phyloP scores from a whole-genome alignment of 2,113 vertebrate genomes.

The Tragelaphus imberbis region DNA sequence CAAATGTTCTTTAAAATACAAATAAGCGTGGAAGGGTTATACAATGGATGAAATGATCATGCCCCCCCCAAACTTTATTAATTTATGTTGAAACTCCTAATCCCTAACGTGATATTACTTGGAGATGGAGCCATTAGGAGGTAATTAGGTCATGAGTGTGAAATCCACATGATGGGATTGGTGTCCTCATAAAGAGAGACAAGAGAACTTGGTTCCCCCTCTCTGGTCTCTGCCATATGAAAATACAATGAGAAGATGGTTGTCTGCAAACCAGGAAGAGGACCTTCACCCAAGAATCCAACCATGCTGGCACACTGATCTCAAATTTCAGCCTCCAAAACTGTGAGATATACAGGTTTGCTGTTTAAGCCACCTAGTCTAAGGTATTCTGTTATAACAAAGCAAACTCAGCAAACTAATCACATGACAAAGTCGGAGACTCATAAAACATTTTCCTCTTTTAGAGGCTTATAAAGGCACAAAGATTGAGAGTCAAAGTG shows the following conservation, averaged over 20 bases:
- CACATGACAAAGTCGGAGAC: neutral
- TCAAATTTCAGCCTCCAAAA: neutral
- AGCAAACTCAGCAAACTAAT: neutral
- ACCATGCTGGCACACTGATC: neutral
- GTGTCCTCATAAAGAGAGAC: neutral
- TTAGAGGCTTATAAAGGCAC: neutral
- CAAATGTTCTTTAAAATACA: neutral
- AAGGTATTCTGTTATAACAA: neutral
- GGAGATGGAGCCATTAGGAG: neutral
- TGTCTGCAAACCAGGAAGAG: neutral
- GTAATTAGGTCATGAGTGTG: neutral
- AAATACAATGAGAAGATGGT: neutral
- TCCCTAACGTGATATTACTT: neutral
- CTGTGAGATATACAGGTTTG: neutral
- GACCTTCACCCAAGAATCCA: neutral
- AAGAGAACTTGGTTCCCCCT: neutral
- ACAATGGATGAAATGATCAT: neutral
- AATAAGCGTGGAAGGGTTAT: neutral
- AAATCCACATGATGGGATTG: no score
- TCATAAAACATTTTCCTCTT: neutral
- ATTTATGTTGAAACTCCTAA: neutral
- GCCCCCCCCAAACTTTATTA: neutral
- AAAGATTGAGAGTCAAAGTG: neutral
- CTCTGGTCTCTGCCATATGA: neutral
- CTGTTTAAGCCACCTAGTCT: neutral